These are phyloP conservation scores for Lindbergichthys nudifrons DNA, from an alignment of 2,797 vertebrate genomes.

Conservation along the genomic window DNA sequence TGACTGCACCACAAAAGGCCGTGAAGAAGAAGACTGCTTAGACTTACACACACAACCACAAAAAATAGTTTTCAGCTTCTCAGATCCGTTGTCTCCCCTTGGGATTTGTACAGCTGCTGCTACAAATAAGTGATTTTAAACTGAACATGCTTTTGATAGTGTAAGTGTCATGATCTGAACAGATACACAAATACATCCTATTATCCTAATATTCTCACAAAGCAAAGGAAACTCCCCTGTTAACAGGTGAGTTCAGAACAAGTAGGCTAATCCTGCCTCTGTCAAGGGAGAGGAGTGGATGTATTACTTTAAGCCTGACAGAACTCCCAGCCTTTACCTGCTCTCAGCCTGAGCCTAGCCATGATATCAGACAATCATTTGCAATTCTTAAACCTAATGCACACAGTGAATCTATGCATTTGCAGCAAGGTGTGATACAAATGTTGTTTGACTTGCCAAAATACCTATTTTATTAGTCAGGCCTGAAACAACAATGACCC, in stretches of 20 bases:
- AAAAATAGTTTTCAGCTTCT: constrained; percentile 32
- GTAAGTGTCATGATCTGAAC: background rate
- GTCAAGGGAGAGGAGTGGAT: constrained; percentile 62
- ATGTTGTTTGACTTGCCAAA: constrained; percentile 17
- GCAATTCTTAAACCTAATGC: constrained; percentile 29
- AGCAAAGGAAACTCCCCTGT: constrained; percentile 31
- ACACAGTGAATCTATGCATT: constrained; percentile 16
- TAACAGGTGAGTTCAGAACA: constrained; percentile 59
- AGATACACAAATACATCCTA: constrained; percentile 11
- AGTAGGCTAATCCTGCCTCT: constrained; percentile 50
- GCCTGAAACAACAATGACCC: constrained; percentile 22
- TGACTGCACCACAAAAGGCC: background rate
- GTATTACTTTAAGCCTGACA: constrained; percentile 61
- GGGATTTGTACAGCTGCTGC: constrained; percentile 19
- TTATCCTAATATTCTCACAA: constrained; percentile 22
- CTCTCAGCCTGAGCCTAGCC: constrained; percentile 38
- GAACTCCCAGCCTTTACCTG: constrained; percentile 58
- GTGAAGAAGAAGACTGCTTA: background rate
- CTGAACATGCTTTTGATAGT: constrained; percentile 31
- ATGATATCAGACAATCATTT: constrained; percentile 53
- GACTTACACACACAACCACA: background rate
- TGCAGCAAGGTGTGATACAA: constrained; percentile 12
- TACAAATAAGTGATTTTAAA: constrained; percentile 33
- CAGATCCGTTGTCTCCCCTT: constrained; percentile 25
- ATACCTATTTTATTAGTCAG: background rate